phyloP scores from a whole-genome alignment of 2,888 invertebrate genomes.

The Diadegma fenestrale region DNA sequence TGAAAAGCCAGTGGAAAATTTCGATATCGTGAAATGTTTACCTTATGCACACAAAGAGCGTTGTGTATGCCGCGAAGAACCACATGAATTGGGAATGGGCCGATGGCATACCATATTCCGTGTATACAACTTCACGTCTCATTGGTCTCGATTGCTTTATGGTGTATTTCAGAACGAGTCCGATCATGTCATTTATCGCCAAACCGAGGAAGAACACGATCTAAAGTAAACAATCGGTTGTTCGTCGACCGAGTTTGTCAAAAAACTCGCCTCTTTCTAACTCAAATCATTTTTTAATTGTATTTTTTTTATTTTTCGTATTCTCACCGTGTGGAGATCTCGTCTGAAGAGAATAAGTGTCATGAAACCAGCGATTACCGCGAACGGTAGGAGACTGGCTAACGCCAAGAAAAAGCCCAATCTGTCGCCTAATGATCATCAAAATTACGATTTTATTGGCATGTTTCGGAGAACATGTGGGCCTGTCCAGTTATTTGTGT shows the following conservation, averaged over 20 bases:
- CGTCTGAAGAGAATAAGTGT: slow-evolving; percentile 94
- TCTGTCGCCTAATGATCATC: slow-evolving; percentile 89
- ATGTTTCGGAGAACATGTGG: background rate
- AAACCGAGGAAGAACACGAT: slow-evolving; percentile 94
- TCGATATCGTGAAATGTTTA: slow-evolving; percentile 83
- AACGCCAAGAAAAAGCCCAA: slow-evolving; percentile 94
- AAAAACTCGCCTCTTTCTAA: background rate
- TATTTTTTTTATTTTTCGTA: too few species aligned
- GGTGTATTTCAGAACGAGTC: slow-evolving; percentile 92
- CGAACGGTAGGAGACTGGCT: slow-evolving; percentile 93
- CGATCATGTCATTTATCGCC: slow-evolving; percentile 91
- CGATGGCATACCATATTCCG: slow-evolving; percentile 96
- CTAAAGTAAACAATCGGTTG: slow-evolving; percentile 86
- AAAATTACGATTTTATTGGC: background rate
- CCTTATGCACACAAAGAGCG: slow-evolving; percentile 95
- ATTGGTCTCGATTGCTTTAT: slow-evolving; percentile 93
- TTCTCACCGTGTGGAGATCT: slow-evolving; percentile 95
- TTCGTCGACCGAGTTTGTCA: background rate
- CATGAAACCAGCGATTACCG: slow-evolving; percentile 92
- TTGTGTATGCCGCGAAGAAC: slow-evolving; percentile 94
- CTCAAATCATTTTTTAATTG: background rate
- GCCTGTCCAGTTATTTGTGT: background rate
- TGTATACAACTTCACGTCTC: slow-evolving; percentile 88
- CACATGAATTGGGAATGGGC: slow-evolving; percentile 96
- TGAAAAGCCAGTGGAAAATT: background rate